phyloP scores from a whole-genome alignment of 2,888 invertebrate genomes.

The Mimachlamys varia region DNA sequence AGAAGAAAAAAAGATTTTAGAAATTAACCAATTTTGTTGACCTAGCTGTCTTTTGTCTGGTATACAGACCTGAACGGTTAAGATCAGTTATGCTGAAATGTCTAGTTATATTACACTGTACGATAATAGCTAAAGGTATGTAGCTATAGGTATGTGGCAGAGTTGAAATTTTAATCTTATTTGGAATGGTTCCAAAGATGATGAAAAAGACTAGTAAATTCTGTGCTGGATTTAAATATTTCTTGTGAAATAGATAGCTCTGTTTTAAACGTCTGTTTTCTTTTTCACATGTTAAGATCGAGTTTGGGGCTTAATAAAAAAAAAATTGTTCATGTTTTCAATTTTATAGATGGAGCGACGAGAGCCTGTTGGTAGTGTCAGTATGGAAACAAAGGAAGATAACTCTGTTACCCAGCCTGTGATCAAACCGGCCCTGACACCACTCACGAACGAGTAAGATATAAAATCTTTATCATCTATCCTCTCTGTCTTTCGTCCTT shows the following conservation, averaged over 20 bases:
- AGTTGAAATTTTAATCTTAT: neutral
- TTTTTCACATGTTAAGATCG: no score
- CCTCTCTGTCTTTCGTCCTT: neutral
- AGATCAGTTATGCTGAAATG: neutral
- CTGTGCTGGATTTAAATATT: neutral
- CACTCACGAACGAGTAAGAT: neutral
- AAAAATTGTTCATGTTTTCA: neutral
- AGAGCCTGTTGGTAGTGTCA: conserved; percentile 67
- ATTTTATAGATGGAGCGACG: conserved; percentile 60
- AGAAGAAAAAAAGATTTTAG: no score
- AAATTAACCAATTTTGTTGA: neutral
- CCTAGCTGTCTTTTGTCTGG: neutral
- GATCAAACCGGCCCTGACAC: neutral
- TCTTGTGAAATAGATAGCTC: no score
- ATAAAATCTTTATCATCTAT: neutral
- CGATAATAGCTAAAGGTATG: no score
- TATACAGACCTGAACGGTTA: neutral
- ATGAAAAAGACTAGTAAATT: neutral
- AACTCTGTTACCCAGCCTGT: conserved; percentile 2
- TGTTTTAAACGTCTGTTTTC: no score
- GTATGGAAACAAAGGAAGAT: conserved; percentile 50
- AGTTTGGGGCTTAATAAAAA: neutral
- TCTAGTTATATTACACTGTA: no score
- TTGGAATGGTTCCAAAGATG: neutral
- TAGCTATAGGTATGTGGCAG: neutral